Evolutionary conservation across 2,113 vertebrate genomes (phyloP).

Genomic region (Thoracochromis brauschi): DNA sequence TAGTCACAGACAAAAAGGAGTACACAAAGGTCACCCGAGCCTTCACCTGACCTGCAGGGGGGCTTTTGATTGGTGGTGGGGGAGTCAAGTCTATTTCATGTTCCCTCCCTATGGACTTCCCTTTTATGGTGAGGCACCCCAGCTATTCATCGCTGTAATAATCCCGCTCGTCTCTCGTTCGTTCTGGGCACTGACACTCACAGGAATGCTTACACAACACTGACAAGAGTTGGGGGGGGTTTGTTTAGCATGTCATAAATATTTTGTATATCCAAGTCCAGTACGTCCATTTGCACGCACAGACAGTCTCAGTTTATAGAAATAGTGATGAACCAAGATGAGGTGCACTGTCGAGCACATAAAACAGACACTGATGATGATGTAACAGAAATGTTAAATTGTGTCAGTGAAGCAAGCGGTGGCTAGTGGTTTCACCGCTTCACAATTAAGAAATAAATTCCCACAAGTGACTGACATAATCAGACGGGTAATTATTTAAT

Average conservation of each 20-base stretch:
- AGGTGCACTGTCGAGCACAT: neutral
- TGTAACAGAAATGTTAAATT: neutral
- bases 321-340: neutral
- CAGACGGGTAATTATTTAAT: slow-evolving; percentile 63
- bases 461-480: slow-evolving; percentile 45
- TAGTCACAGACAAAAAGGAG: neutral
- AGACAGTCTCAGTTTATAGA: neutral
- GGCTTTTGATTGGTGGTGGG: neutral
- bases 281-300: slow-evolving; percentile 8
- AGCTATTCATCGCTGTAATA: slow-evolving; percentile 37
- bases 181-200: slow-evolving; percentile 24
- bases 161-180: slow-evolving; percentile 17
- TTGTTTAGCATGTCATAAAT: slow-evolving; percentile 47
- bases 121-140: slow-evolving; percentile 69
- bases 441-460: neutral
- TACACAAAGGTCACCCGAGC: neutral
- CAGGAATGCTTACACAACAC: slow-evolving; percentile 37
- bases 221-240: neutral
- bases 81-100: slow-evolving; percentile 11
- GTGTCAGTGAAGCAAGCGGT: neutral
- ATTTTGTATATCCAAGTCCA: slow-evolving; percentile 34
- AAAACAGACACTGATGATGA: slow-evolving; percentile 7
- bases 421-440: neutral
- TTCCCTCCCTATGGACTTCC: slow-evolving; percentile 35
- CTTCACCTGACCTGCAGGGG: slow-evolving; percentile 10